These are phyloP conservation scores for Manacus vitellinus DNA, from an alignment of 2,113 vertebrate species.

Conservation along the genomic window DNA sequence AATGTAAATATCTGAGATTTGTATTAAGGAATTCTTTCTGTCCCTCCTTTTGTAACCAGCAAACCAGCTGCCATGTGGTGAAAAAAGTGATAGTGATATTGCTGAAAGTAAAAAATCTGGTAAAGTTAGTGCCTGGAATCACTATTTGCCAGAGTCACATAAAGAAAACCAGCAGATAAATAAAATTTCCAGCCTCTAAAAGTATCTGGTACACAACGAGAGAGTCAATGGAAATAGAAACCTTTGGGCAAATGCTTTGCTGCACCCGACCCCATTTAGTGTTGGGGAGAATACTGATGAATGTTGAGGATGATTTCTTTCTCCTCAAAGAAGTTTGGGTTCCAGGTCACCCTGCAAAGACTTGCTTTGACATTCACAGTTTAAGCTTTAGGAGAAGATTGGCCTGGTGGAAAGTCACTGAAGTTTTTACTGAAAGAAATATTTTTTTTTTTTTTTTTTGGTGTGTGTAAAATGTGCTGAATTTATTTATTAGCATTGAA, in stretches of 20 bases:
- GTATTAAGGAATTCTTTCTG: not conserved
- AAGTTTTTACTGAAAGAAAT: not conserved
- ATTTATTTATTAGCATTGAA: not conserved
- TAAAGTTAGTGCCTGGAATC: not conserved
- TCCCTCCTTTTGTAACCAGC: not conserved
- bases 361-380: not conserved
- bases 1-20: not conserved
- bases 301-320: not conserved
- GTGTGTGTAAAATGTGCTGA: not conserved
- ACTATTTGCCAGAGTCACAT: fast-evolving
- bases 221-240: not conserved
- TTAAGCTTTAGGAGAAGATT: not conserved
- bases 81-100: not conserved
- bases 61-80: not conserved
- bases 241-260: not conserved
- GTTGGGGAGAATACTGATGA: not conserved
- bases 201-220: not conserved
- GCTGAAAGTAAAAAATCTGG: not conserved
- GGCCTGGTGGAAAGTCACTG: not conserved
- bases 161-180: not conserved
- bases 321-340: not conserved
- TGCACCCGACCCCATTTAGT: not conserved
- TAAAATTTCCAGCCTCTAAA: not conserved
- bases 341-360: not conserved
- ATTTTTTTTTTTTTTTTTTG: too few species aligned